phyloP scores from a whole-genome alignment of 2,797 vertebrate species.

The Alouatta caraya region DNA sequence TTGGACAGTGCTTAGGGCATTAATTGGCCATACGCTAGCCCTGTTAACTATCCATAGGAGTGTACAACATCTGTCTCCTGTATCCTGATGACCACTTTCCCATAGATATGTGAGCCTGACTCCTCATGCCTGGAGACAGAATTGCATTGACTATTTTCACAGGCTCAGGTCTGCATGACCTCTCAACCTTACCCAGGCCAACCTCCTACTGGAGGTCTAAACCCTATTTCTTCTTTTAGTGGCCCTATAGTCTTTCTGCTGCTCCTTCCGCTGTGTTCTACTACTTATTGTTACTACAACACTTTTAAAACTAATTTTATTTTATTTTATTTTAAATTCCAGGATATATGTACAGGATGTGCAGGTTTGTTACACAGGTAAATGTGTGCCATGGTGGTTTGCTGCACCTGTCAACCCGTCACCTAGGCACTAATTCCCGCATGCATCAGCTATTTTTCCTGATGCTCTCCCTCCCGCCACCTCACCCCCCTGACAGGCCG shows the following conservation, averaged over 20 bases:
- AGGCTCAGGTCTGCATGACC: neutral
- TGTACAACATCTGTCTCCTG: neutral
- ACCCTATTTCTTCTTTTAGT: neutral
- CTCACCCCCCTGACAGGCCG: neutral
- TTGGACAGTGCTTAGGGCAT: neutral
- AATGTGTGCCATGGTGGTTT: neutral
- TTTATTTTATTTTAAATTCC: neutral
- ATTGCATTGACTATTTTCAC: neutral
- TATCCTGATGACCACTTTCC: neutral
- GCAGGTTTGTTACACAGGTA: neutral
- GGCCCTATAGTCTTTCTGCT: neutral
- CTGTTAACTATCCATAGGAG: neutral
- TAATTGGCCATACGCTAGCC: neutral
- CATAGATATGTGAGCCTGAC: neutral
- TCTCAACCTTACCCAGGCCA: neutral
- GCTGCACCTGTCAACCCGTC: neutral
- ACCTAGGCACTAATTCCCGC: neutral
- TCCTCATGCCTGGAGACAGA: neutral
- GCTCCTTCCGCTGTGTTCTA: neutral
- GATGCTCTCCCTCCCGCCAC: neutral
- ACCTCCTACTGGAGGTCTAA: neutral
- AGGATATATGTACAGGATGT: neutral
- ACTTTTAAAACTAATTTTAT: neutral
- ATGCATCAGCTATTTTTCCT: neutral
- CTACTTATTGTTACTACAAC: neutral